Conservation (phyloP, 2,888 invertebrate genomes). For the Leptopilina drosophilae region DNA sequence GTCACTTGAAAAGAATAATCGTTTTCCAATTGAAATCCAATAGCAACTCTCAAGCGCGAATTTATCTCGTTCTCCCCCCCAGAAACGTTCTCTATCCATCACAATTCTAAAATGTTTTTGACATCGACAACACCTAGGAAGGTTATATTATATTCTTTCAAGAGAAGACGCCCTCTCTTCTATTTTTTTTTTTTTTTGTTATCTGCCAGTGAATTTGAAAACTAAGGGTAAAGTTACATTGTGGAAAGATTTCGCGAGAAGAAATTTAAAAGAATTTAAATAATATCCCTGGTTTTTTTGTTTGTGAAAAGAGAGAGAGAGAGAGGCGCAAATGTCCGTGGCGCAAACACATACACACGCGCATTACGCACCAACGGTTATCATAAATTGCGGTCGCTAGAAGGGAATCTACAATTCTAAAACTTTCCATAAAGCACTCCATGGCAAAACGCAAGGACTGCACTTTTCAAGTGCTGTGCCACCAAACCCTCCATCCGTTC, state of each 20-base stretch:
- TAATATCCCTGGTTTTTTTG: conserved; percentile 61
- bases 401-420: conserved; percentile 76
- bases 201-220: too few relatives aligned
- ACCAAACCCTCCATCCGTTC: conserved; percentile 43
- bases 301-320: too few relatives aligned
- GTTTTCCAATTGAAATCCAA: conserved; percentile 76
- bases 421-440: conserved; percentile 77
- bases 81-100: conserved; percentile 63
- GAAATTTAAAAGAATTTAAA: conserved; percentile 68
- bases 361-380: conserved; percentile 53
- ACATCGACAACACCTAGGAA: conserved; percentile 62
- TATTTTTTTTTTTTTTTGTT: not conserved
- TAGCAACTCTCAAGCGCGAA: conserved; percentile 57
- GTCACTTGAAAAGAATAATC: conserved; percentile 75
- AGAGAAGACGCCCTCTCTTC: conserved; percentile 7
- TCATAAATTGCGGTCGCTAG: conserved; percentile 58
- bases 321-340: conserved; percentile 36
- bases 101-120: conserved; percentile 70
- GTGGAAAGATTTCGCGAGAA: conserved; percentile 11
- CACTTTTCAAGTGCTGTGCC: conserved; percentile 74
- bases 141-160: conserved; percentile 20
- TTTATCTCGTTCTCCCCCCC: conserved; percentile 28
- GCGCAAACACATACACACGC: conserved; percentile 30
- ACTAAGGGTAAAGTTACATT: conserved; percentile 26
- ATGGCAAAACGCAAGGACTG: conserved; percentile 74